Evolutionary conservation across 2,888 invertebrate genomes (phyloP).

Genomic region (Hemaris fuciformis): DNA sequence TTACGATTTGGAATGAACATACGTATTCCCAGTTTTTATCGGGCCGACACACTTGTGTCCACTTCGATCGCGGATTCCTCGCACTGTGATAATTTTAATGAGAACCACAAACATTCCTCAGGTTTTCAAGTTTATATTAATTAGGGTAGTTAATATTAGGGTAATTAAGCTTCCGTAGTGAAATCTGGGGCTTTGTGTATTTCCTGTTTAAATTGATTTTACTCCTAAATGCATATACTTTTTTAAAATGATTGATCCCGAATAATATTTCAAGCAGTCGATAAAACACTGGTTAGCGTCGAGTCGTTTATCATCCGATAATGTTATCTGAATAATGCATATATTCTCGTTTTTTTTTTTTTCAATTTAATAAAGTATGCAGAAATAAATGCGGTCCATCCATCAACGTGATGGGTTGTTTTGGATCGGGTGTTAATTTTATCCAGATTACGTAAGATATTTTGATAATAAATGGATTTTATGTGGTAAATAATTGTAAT

Average conservation of each 20-base stretch:
- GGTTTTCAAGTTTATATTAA: no score
- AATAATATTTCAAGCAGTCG: neutral
- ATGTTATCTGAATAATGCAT: neutral
- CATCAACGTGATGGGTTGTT: neutral
- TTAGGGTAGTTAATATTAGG: no score
- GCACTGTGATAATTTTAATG: no score
- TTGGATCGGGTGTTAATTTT: neutral
- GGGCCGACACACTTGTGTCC: no score
- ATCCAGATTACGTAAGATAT: neutral
- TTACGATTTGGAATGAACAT: no score
- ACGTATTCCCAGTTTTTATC: no score
- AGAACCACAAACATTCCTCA: no score
- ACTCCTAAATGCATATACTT: no score
- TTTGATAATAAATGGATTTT: neutral
- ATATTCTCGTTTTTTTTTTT: neutral
- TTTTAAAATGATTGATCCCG: neutral
- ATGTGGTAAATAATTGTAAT: neutral
- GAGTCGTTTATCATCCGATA: neutral
- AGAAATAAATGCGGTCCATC: neutral
- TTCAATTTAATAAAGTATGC: conserved; percentile 3
- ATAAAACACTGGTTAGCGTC: neutral
- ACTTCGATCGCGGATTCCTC: no score
- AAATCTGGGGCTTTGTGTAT: no score
- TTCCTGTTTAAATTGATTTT: no score
- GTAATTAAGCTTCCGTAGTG: no score